Evolutionary conservation across 2,888 invertebrate genomes (phyloP).

Genomic region (Tanypteryx hageni): DNA sequence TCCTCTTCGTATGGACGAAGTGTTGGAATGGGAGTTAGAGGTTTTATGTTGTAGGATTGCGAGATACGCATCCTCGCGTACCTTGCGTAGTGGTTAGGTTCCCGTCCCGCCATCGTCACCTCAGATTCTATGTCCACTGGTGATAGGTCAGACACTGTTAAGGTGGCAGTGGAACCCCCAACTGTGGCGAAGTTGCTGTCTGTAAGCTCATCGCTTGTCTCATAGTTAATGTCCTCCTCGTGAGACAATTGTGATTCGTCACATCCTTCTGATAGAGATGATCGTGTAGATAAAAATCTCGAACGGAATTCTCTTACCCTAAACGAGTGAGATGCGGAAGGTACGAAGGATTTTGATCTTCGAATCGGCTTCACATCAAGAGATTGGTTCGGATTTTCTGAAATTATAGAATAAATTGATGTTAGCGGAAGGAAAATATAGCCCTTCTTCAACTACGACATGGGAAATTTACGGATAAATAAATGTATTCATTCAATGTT

Average conservation of each 20-base stretch:
- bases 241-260: not conserved
- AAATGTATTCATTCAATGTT: too few species aligned
- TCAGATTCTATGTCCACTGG: not conserved
- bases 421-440: too few species aligned
- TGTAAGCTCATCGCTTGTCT: too few species aligned
- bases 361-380: too few species aligned
- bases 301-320: not conserved
- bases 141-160: not conserved
- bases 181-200: not conserved
- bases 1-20: conserved; percentile 65
- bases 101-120: too few species aligned
- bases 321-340: not conserved
- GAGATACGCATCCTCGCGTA: not conserved
- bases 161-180: not conserved
- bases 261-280: not conserved
- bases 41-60: conserved; percentile 31
- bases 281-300: not conserved
- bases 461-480: too few species aligned
- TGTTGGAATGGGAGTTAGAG: conserved; percentile 65
- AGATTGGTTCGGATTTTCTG: too few species aligned
- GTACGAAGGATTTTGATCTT: conserved; percentile 53
- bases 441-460: too few species aligned
- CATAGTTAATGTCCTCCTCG: too few species aligned
- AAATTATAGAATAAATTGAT: not conserved
- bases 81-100: too few species aligned